Evolutionary conservation across 2,113 vertebrate genomes (phyloP), one percentile per base, ranked within the genome.

Genomic region (Lamprotornis superbus): DNA sequence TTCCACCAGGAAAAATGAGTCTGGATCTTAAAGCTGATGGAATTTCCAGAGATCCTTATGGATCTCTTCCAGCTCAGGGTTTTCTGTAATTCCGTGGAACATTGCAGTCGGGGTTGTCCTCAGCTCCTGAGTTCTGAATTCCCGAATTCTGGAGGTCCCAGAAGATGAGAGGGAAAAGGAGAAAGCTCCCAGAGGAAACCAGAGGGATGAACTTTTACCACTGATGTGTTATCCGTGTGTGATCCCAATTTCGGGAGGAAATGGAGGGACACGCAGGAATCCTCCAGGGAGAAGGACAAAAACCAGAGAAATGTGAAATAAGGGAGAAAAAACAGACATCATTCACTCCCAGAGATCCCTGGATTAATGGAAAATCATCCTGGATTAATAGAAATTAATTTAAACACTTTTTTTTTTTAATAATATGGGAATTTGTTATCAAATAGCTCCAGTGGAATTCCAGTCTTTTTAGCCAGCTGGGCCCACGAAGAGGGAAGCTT

Each of bases 161-260:
- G 25, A n/a, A 16, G 25, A 31, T 22, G 16, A 74, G 67, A 53
- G 5, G 17, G 17, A 46, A 76, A 27, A 69, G 16, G 12, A 64
- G n/a, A 74, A 68, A 87, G 24, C 22, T 73, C 31, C 27, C 44
- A 9, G 37, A 15, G n/a, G 59, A 57, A 12, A 18, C 2, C 24
- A 25, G 68, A 61, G n/a, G 61, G 40, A 19, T 13, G 55, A 57
- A 28, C 6, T 15, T 50, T 56, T 15, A 28, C 37, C 55, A 17
- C 20, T 10, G 46, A 23, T 4, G 27, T 0, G 2, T 7, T 9
- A 37, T 27, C 44, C 12, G 1, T 0, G 21, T 3, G 18, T 8
- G 30, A 64, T 21, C 46, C 47, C 30, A 14, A 15, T 0, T 49
- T 40, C 3, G 19, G 50, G 67, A 28, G 22, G 82, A 79, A 76